Evolutionary conservation across 1,140 invertebrate genomes (phyloP).

Genomic region (Thaumetopoea pityocampa): DNA sequence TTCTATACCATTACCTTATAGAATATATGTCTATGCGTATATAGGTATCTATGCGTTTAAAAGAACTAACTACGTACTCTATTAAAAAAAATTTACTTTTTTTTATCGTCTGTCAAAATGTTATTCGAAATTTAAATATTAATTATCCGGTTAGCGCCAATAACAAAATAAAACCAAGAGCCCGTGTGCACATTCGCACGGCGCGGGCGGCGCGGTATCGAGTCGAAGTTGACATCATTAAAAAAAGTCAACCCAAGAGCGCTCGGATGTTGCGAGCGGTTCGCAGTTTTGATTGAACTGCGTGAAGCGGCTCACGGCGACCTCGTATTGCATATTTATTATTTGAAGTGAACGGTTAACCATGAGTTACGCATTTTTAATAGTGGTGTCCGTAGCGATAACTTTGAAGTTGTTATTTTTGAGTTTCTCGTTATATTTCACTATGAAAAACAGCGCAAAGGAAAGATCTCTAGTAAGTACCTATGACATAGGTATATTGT

Average conservation of each 20-base stretch:
- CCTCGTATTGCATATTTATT: neutral
- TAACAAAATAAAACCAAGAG: too few relatives aligned
- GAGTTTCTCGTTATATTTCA: slow-evolving; percentile 51
- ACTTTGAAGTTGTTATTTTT: slow-evolving; percentile 51
- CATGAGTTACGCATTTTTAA: slow-evolving; percentile 48
- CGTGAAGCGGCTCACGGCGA: slow-evolving; percentile 7
- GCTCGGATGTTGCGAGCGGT: slow-evolving; percentile 28
- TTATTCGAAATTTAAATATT: too few relatives aligned
- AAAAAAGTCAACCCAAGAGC: slow-evolving; percentile 40
- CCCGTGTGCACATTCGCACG: too few relatives aligned
- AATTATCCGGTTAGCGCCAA: too few relatives aligned
- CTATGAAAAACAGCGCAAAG: slow-evolving; percentile 32
- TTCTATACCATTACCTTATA: too few relatives aligned
- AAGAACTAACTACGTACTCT: too few relatives aligned
- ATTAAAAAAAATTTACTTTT: too few relatives aligned
- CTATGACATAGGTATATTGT: too few relatives aligned
- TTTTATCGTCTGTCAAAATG: too few relatives aligned
- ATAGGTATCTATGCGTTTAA: too few relatives aligned
- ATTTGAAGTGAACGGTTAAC: neutral
- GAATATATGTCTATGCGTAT: too few relatives aligned
- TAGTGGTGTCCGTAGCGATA: slow-evolving; percentile 50
- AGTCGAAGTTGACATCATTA: slow-evolving; percentile 35
- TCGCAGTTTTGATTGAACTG: slow-evolving; percentile 28
- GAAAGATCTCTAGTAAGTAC: slow-evolving; percentile 29
- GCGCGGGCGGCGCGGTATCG: too few relatives aligned